Percentiles rank a stretch among this genome's conserved stretches.
These are phyloP conservation scores for Panurus biarmicus DNA, from an alignment of 2,113 vertebrate species.

Conservation along the genomic window DNA sequence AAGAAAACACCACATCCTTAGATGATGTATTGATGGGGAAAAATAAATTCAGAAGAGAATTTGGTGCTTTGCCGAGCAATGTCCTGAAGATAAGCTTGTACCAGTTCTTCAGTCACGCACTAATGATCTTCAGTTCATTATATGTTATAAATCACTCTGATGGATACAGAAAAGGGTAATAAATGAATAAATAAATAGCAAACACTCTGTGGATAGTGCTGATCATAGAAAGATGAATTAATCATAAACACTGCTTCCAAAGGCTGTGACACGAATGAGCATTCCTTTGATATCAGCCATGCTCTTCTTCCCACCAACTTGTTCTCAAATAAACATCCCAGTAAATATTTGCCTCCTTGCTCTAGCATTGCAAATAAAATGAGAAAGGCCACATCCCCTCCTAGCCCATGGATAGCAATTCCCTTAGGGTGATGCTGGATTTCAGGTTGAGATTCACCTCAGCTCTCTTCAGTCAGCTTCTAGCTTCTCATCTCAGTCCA, in stretches of 20 bases:
- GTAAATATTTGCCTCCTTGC: slow-evolving; percentile 47
- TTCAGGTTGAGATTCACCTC: not conserved
- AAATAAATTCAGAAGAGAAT: slow-evolving; percentile 58
- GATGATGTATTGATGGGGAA: slow-evolving; percentile 58
- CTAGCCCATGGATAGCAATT: not conserved
- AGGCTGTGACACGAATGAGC: slow-evolving; percentile 22
- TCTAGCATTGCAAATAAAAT: not conserved
- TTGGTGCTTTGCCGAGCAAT: slow-evolving; percentile 55
- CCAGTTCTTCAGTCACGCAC: slow-evolving; percentile 59
- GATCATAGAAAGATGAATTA: slow-evolving; percentile 40
- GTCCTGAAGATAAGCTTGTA: slow-evolving; percentile 56
- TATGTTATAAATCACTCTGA: slow-evolving; percentile 44
- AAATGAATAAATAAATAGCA: slow-evolving; percentile 60
- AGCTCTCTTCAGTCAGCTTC: not conserved
- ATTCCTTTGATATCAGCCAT: slow-evolving; percentile 46
- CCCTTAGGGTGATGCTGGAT: not conserved
- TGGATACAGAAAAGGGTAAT: slow-evolving; percentile 51
- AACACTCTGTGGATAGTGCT: slow-evolving; percentile 41
- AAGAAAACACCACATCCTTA: slow-evolving; percentile 63
- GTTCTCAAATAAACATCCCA: slow-evolving; percentile 57
- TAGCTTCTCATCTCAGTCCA: not conserved
- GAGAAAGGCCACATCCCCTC: not conserved
- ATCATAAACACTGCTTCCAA: slow-evolving; percentile 25
- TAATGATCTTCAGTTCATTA: slow-evolving; percentile 43
- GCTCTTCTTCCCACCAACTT: slow-evolving; percentile 50